Conservation (phyloP, 2,113 vertebrate species). For the Oncorhynchus masou region DNA sequence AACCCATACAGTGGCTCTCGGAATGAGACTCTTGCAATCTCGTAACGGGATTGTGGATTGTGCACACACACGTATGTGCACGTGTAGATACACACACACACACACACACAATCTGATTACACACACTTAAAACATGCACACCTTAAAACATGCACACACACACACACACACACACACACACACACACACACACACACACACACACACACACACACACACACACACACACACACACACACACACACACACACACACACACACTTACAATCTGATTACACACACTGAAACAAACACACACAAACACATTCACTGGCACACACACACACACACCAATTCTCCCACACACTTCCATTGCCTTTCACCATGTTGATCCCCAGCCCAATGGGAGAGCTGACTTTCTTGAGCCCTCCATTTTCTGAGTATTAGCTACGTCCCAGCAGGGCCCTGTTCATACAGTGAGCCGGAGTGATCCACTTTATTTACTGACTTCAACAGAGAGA, state of each 20-base stretch:
- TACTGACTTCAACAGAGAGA: conserved; percentile 38
- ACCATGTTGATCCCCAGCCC: conserved; percentile 2
- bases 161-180: conserved; percentile 13
- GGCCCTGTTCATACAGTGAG: neutral
- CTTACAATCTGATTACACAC: neutral
- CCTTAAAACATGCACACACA: conserved; percentile 11
- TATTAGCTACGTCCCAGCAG: conserved; percentile 54
- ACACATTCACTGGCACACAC: conserved; percentile 15
- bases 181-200: conserved; percentile 17
- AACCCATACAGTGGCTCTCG: neutral
- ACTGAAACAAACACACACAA: conserved; percentile 1
- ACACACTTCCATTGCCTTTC: neutral
- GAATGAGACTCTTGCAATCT: neutral
- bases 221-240: conserved; percentile 17
- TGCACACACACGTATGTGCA: neutral
- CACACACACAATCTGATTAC: conserved; percentile 2
- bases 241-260: neutral
- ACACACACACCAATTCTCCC: conserved; percentile 18
- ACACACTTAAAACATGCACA: conserved; percentile 8
- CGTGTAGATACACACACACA: neutral
- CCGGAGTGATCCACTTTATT: conserved; percentile 47
- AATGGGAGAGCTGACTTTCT: conserved; percentile 41
- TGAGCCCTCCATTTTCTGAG: conserved; percentile 52
- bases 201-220: conserved; percentile 7
- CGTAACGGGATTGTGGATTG: neutral